Evolutionary conservation across 2,113 vertebrate genomes (phyloP).

Genomic region (Stegastes partitus): DNA sequence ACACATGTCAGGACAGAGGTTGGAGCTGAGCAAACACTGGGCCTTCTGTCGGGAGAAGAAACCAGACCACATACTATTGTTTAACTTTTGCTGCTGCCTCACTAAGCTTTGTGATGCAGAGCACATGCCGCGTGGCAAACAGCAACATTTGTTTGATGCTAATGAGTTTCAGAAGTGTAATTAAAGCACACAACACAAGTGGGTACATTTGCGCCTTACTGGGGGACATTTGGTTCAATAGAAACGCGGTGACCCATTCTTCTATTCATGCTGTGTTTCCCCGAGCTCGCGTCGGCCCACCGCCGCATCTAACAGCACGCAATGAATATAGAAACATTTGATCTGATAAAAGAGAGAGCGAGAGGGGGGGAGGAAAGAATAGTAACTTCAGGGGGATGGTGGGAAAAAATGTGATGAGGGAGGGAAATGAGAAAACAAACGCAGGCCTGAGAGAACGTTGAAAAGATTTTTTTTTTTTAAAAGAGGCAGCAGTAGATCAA

Average conservation of each 20-base stretch:
- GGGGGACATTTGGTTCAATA: constrained; percentile 27
- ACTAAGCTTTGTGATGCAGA: neutral
- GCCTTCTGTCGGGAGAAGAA: constrained; percentile 13
- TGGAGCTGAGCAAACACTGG: constrained; percentile 10
- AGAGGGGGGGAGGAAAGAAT: constrained; percentile 2
- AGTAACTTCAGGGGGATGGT: constrained; percentile 29
- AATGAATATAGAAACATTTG: constrained; percentile 67
- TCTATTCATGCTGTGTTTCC: constrained; percentile 28
- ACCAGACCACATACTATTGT: neutral
- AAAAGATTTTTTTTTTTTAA: no score
- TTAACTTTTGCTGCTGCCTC: neutral
- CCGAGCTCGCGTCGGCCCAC: neutral
- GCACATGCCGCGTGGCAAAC: neutral
- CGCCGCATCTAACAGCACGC: constrained; percentile 28
- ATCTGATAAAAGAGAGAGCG: constrained; percentile 44
- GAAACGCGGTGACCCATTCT: constrained; percentile 54
- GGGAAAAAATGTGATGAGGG: constrained; percentile 26
- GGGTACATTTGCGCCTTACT: constrained; percentile 26
- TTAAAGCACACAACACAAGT: constrained; percentile 41
- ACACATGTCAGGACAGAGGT: constrained; percentile 16
- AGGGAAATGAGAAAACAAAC: constrained; percentile 55
- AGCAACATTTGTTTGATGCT: constrained; percentile 25
- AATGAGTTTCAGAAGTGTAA: constrained; percentile 56
- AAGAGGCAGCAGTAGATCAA: constrained; percentile 44
- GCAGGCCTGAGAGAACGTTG: constrained; percentile 32